phyloP scores from a whole-genome alignment of 2,888 invertebrate genomes.

The Scaptodrosophila latifasciaeformis region DNA sequence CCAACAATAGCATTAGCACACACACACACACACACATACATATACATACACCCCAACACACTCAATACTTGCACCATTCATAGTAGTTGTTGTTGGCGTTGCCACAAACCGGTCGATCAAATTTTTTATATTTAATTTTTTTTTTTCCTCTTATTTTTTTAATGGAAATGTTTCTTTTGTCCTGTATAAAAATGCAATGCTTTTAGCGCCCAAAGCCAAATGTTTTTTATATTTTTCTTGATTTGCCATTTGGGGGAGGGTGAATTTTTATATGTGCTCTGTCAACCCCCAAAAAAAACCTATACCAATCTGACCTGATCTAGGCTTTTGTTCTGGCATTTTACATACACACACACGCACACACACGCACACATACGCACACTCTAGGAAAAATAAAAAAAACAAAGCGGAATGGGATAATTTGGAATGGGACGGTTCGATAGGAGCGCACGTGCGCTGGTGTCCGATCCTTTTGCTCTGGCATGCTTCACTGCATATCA shows the following conservation, averaged over 20 bases:
- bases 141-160: no score
- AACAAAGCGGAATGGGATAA: background rate
- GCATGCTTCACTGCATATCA: conserved; percentile 15
- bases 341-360: conserved; percentile 10
- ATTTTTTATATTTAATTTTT: no score
- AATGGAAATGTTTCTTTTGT: conserved; percentile 20
- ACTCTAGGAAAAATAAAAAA: background rate
- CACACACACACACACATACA: conserved; percentile 4
- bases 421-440: conserved; percentile 17
- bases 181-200: conserved; percentile 37
- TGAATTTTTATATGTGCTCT: conserved; percentile 28
- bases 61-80: conserved; percentile 19
- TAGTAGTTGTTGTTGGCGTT: conserved; percentile 37
- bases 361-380: conserved; percentile 18
- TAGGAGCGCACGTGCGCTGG: conserved; percentile 38
- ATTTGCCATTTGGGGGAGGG: conserved; percentile 28
- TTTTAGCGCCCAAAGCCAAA: conserved; percentile 40
- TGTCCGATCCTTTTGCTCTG: background rate
- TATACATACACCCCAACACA: background rate
- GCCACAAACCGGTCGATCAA: conserved; percentile 41
- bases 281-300: conserved; percentile 17
- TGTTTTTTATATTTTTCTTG: background rate
- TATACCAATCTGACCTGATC: background rate
- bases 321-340: conserved; percentile 12
- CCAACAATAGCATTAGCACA: conserved; percentile 49